A percentile compares a stretch with the other conserved stretches of the same genome.
These are phyloP conservation scores for Calephelis perditalis DNA, from an alignment of 2,888 invertebrate species.

Conservation along the genomic window DNA sequence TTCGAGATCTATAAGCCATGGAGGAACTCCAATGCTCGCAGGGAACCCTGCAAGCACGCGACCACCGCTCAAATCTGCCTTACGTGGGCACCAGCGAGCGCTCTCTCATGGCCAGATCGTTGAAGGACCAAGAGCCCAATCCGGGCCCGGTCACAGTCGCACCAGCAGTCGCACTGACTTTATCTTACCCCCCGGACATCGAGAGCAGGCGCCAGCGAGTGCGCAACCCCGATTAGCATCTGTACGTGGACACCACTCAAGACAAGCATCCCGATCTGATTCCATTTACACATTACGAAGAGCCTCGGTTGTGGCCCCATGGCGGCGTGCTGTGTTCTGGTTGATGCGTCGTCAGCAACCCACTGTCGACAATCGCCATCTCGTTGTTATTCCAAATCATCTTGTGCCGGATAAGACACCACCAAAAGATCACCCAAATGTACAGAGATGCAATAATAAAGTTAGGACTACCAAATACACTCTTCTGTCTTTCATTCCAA, in stretches of 20 bases:
- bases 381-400: constrained; percentile 90
- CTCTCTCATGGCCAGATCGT: constrained; percentile 92
- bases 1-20: constrained; percentile 91
- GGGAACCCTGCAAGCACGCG: constrained; percentile 72
- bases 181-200: constrained; percentile 91
- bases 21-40: constrained; percentile 78
- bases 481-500: constrained; percentile 93
- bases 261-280: constrained; percentile 93
- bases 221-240: constrained; percentile 69
- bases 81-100: constrained; percentile 89
- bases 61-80: constrained; percentile 85
- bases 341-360: constrained; percentile 80
- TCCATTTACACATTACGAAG: constrained; percentile 92
- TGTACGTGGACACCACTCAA: constrained; percentile 81
- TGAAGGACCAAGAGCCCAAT: constrained; percentile 62
- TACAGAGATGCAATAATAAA: constrained; percentile 88
- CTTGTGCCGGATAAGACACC: constrained; percentile 89
- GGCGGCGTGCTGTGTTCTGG: constrained; percentile 82
- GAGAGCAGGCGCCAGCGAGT: constrained; percentile 76
- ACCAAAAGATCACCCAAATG: constrained; percentile 89
- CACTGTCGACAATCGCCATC: constrained; percentile 82
- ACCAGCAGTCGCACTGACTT: constrained; percentile 93
- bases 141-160: constrained; percentile 84
- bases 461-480: constrained; percentile 98
- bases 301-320: constrained; percentile 83